Conservation (phyloP, 2,888 invertebrate genomes). For the Cylindroiulus punctatus region DNA sequence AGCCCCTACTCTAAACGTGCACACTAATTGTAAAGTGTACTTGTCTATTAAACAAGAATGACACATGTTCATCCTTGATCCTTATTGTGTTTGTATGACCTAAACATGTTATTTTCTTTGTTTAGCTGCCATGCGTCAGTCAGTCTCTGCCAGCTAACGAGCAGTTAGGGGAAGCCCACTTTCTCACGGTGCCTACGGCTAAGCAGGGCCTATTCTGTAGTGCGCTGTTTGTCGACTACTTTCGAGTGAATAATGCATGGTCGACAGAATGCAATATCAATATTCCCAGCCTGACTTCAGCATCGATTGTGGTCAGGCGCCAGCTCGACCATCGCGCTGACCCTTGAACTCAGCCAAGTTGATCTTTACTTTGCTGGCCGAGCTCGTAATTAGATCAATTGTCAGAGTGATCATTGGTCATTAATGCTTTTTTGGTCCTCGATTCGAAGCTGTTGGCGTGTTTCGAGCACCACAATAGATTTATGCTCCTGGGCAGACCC, state of each 20-base stretch:
- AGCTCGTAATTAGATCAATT: slow-evolving; percentile 14
- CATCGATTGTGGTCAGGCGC: neutral
- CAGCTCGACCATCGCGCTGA: neutral
- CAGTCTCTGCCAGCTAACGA: too few relatives aligned
- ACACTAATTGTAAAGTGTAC: too few relatives aligned
- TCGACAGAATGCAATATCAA: neutral
- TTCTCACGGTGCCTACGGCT: too few relatives aligned
- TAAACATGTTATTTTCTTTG: too few relatives aligned
- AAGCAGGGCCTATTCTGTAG: too few relatives aligned
- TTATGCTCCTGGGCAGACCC: neutral
- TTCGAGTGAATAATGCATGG: neutral
- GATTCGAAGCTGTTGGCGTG: slow-evolving; percentile 30
- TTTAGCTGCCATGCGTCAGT: too few relatives aligned
- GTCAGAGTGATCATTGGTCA: slow-evolving; percentile 35
- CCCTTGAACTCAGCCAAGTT: neutral
- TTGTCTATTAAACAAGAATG: too few relatives aligned
- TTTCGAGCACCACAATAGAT: slow-evolving; percentile 17
- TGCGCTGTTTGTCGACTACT: too few relatives aligned
- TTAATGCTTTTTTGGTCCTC: neutral
- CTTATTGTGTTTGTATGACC: too few relatives aligned
- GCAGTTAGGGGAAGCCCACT: too few relatives aligned
- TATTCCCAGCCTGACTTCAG: neutral
- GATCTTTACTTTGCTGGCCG: neutral
- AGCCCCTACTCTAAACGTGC: too few relatives aligned
- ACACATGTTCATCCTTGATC: too few relatives aligned